A percentile compares a stretch with the other conserved stretches of the same genome.
phyloP scores from a whole-genome alignment of 2,113 vertebrate genomes.

The Pandion haliaetus region DNA sequence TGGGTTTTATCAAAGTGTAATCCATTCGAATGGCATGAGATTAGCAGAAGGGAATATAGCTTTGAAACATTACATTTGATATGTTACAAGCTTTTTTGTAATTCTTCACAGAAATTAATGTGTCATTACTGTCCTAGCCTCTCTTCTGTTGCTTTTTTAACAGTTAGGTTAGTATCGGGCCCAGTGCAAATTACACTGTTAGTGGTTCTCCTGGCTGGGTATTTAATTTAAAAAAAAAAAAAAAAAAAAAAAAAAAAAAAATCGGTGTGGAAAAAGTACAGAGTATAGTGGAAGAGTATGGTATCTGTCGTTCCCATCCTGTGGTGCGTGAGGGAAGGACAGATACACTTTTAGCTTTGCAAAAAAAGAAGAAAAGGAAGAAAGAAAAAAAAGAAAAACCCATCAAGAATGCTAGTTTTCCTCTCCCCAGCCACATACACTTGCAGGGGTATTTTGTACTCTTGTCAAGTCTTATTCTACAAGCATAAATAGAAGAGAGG shows the following conservation, averaged over 20 bases:
- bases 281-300: neutral
- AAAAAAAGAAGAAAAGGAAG: neutral
- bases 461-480: neutral
- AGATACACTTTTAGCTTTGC: neutral
- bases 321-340: neutral
- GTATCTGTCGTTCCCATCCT: neutral
- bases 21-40: neutral
- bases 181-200: neutral
- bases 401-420: neutral
- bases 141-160: neutral
- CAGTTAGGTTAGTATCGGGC: neutral
- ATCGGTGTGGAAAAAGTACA: neutral
- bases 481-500: neutral
- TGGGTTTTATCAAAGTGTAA: neutral
- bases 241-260: neutral
- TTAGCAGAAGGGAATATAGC: neutral
- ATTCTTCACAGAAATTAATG: neutral
- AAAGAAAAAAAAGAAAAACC: neutral
- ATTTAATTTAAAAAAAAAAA: too few relatives aligned
- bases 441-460: neutral
- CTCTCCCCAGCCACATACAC: accelerated
- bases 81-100: neutral
- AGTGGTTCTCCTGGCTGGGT: neutral
- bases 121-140: neutral
- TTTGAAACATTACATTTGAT: neutral